Conservation (phyloP, 2,113 vertebrate genomes). For the Brienomyrus brachyistius region DNA sequence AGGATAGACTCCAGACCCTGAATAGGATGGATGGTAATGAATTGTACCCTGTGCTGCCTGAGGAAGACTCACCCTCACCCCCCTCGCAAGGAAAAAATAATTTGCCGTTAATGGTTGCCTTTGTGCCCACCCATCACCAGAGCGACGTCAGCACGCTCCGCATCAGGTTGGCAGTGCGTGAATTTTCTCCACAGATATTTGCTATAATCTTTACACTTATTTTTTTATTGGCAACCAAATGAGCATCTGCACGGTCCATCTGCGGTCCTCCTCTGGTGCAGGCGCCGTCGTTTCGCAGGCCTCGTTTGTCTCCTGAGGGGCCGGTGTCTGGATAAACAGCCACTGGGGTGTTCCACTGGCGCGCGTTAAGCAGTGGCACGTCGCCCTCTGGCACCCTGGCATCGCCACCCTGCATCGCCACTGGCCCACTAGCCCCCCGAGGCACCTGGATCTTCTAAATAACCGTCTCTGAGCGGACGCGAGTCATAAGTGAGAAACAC, state of each 20-base stretch:
- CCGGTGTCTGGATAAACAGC: constrained; percentile 24
- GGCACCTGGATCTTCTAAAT: not conserved
- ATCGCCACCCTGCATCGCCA: not conserved
- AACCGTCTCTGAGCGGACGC: not conserved
- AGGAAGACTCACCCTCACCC: not conserved
- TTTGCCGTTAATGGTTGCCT: not conserved
- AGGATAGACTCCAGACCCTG: not conserved
- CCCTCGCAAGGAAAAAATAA: constrained; percentile 4
- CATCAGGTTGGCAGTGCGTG: constrained; percentile 35
- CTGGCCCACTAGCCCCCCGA: not conserved
- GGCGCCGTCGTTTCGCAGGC: constrained; percentile 44
- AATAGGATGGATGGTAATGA: not conserved
- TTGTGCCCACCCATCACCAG: not conserved
- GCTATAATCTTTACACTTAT: constrained; percentile 57
- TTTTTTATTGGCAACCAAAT: constrained; percentile 64
- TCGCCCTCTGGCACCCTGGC: not conserved
- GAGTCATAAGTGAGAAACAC: not conserved
- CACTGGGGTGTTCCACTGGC: not conserved
- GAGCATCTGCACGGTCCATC: constrained; percentile 51
- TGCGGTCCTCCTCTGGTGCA: constrained; percentile 41
- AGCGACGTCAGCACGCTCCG: not conserved
- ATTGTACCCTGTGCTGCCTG: not conserved
- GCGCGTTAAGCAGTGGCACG: not conserved
- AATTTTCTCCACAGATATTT: constrained; percentile 50
- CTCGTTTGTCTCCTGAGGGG: constrained; percentile 55